Evolutionary conservation across 2,888 invertebrate species (phyloP).

Genomic region (Beris chalybata): DNA sequence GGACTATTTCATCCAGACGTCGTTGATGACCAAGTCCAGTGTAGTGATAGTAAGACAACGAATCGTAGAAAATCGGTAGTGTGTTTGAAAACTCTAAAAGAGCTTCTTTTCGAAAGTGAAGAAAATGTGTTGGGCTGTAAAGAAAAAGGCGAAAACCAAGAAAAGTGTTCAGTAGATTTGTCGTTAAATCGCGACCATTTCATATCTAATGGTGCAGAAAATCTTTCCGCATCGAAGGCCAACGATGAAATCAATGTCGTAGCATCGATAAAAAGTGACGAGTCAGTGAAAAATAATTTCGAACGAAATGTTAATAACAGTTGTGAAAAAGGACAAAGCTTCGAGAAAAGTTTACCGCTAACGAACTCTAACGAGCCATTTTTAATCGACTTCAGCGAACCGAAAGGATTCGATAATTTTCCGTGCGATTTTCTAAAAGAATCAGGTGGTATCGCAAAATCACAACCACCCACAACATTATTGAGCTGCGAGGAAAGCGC

Average conservation of each 20-base stretch:
- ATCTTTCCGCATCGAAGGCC: no score
- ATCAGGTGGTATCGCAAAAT: neutral
- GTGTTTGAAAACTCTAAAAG: constrained; percentile 4
- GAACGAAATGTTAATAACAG: constrained; percentile 5
- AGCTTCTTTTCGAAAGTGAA: constrained; percentile 3
- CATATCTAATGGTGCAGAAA: no score
- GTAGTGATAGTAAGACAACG: neutral
- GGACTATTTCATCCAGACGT: no score
- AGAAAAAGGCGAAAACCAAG: constrained; percentile 11
- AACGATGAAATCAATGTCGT: neutral
- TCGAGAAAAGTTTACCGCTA: no score
- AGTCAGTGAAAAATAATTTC: constrained; percentile 9
- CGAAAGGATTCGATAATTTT: constrained; percentile 8
- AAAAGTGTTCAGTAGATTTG: constrained; percentile 7
- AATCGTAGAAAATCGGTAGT: constrained; percentile 15
- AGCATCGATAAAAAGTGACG: neutral
- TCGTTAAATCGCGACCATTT: no score
- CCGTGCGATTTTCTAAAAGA: constrained; percentile 3
- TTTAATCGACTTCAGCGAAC: neutral
- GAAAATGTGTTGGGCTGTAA: neutral
- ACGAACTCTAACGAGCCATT: no score
- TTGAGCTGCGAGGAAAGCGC: neutral
- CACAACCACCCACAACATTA: no score
- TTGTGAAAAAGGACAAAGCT: neutral
- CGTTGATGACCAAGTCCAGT: neutral